phyloP scores from a whole-genome alignment of 2,113 vertebrate species.

The Malurus melanocephalus region DNA sequence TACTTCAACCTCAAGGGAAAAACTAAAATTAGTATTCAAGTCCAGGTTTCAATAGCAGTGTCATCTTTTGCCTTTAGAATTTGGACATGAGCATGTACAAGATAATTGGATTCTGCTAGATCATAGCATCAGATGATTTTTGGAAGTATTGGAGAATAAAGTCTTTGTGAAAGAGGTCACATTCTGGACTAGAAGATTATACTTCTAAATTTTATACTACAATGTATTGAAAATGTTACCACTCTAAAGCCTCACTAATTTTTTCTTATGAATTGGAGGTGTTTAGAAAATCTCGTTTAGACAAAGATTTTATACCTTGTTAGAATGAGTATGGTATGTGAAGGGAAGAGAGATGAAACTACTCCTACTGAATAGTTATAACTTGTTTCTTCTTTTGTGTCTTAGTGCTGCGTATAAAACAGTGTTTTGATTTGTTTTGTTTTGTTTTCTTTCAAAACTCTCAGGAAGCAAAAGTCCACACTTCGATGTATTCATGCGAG shows the following conservation, averaged over 20 bases:
- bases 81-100: background rate
- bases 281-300: background rate
- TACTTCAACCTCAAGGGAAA: background rate
- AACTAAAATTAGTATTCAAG: background rate
- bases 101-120: background rate
- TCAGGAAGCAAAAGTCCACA: background rate
- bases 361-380: background rate
- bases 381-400: background rate
- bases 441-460: background rate
- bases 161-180: background rate
- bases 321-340: background rate
- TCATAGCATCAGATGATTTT: background rate
- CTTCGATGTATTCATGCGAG: background rate
- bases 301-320: background rate
- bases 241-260: background rate
- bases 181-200: background rate
- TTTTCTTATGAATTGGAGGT: background rate
- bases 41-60: background rate
- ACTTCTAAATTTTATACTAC: background rate
- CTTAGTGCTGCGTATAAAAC: background rate
- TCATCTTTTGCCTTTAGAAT: background rate
- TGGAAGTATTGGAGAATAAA: background rate
- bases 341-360: background rate
- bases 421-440: background rate
- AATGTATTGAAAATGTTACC: background rate